Conservation (phyloP, 2,888 invertebrate genomes). For the Melanchra persicariae region DNA sequence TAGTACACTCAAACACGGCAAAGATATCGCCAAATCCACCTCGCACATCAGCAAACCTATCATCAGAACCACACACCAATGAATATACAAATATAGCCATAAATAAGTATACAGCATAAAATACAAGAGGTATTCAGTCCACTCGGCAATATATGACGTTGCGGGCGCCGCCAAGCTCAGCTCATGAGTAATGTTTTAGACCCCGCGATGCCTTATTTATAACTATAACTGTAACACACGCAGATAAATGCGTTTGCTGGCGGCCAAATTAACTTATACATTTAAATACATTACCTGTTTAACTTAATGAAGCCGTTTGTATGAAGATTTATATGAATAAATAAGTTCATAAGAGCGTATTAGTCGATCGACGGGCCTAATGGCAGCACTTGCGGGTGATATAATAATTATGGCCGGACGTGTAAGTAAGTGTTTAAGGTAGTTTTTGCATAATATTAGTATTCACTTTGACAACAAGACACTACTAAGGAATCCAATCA, state of each 20-base stretch:
- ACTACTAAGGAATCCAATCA: background rate
- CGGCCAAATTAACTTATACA: constrained; percentile 73
- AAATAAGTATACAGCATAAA: constrained; percentile 68
- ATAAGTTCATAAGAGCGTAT: constrained; percentile 61
- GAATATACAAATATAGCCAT: constrained; percentile 70
- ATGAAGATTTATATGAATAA: constrained; percentile 67
- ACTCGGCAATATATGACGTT: constrained; percentile 67
- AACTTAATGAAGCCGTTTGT: constrained; percentile 72
- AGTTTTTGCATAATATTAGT: constrained; percentile 41
- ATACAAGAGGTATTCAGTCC: constrained; percentile 65
- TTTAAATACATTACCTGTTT: constrained; percentile 66
- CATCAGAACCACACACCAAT: constrained; percentile 63
- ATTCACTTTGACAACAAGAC: background rate
- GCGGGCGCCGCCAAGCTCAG: constrained; percentile 72
- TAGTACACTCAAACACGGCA: background rate
- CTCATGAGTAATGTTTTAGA: constrained; percentile 80
- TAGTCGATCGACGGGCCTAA: constrained; percentile 56
- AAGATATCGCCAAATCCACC: constrained; percentile 10
- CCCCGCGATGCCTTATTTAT: constrained; percentile 80
- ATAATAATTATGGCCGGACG: constrained; percentile 59
- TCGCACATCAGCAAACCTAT: constrained; percentile 28
- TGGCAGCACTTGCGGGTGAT: constrained; percentile 48
- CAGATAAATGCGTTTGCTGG: constrained; percentile 80
- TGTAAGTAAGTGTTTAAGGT: constrained; percentile 37
- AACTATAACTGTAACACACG: constrained; percentile 84